Conservation (phyloP, 2,888 invertebrate genomes). For the Eurytoma adleriae region DNA sequence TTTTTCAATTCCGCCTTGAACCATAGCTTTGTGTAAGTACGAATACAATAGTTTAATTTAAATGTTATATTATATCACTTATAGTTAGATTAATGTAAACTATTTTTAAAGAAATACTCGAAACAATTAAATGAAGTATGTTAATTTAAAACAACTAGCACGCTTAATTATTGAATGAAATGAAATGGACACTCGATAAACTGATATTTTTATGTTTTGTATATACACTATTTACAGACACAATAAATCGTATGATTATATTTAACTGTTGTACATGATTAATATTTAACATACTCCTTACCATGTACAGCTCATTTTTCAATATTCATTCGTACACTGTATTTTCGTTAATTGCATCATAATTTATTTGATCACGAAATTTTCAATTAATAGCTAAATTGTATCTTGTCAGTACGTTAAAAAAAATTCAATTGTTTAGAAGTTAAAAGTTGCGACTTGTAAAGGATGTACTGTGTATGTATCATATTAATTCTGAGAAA, state of each 20-base stretch:
- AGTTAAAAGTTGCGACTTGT: background rate
- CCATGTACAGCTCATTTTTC: conserved; percentile 24
- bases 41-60: background rate
- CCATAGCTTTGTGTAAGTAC: background rate
- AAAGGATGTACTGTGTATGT: no score
- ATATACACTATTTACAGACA: conserved; percentile 53
- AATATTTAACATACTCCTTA: conserved; percentile 40
- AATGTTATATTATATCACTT: background rate
- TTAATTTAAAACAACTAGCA: conserved; percentile 16
- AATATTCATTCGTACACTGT: conserved; percentile 22
- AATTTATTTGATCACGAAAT: conserved; percentile 14
- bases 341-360: conserved; percentile 10
- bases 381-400: conserved; percentile 11
- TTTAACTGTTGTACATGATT: conserved; percentile 28
- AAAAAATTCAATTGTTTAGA: background rate
- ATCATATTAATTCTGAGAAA: background rate
- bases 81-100: background rate
- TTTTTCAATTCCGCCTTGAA: background rate
- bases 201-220: conserved; percentile 48
- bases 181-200: conserved; percentile 36
- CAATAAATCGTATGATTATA: conserved; percentile 50
- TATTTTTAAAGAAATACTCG: conserved; percentile 39
- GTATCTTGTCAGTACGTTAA: background rate
- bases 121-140: background rate
- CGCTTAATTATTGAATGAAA: conserved; percentile 20